Evolutionary conservation across 2,113 vertebrate species (phyloP).

Genomic region (Psammodynastes pulverulentus): DNA sequence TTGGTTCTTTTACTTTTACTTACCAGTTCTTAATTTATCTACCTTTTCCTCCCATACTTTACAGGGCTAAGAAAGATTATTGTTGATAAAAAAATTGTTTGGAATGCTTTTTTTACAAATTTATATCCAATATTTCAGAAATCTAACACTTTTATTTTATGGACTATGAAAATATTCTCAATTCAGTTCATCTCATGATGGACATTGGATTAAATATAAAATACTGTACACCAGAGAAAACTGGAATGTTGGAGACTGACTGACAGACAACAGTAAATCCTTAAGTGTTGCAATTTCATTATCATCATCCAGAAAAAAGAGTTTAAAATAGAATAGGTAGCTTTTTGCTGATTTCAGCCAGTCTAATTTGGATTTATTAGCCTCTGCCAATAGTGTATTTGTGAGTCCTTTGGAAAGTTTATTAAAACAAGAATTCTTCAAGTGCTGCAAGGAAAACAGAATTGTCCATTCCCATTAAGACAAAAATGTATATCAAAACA

Average conservation of each 20-base stretch:
- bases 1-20: constrained; percentile 18
- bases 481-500: neutral
- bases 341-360: constrained; percentile 11
- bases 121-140: constrained; percentile 26
- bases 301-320: constrained; percentile 5
- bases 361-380: neutral
- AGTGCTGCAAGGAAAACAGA: neutral
- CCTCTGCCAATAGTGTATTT: neutral
- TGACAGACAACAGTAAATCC: constrained; percentile 42
- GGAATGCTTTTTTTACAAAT: constrained; percentile 20
- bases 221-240: neutral
- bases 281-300: neutral
- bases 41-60: constrained; percentile 5
- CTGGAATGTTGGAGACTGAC: constrained; percentile 23
- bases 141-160: constrained; percentile 40
- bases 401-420: neutral
- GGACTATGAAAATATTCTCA: constrained; percentile 41
- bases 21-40: neutral
- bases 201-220: constrained; percentile 30
- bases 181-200: constrained; percentile 25
- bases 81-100: constrained; percentile 46
- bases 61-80: constrained; percentile 29
- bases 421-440: neutral
- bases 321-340: constrained; percentile 9
- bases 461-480: neutral